Percentiles rank a stretch among this genome's conserved stretches.
These are phyloP conservation scores for Chrysolina haemoptera DNA, from an alignment of 2,888 invertebrate genomes.

Conservation along the genomic window DNA sequence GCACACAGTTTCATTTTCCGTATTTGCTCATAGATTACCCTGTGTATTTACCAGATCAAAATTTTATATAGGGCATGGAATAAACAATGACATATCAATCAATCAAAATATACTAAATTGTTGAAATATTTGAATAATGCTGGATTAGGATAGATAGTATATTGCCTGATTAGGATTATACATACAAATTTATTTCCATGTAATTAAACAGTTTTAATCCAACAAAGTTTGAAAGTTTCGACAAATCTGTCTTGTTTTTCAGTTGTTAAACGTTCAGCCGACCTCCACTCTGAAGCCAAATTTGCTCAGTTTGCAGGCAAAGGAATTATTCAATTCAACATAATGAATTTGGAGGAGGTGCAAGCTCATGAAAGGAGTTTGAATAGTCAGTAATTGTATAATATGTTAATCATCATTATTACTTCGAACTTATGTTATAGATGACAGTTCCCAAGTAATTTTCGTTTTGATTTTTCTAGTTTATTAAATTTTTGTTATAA, in stretches of 20 bases:
- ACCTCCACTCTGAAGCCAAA: slow-evolving; percentile 71
- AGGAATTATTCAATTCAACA: slow-evolving; percentile 81
- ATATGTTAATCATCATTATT: slow-evolving; percentile 35
- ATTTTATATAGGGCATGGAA: too few species aligned
- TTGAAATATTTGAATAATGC: too few species aligned
- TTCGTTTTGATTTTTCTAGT: background rate
- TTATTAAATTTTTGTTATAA: slow-evolving; percentile 14
- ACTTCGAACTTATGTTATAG: slow-evolving; percentile 34
- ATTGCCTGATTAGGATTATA: too few species aligned
- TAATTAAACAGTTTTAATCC: too few species aligned
- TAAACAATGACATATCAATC: too few species aligned
- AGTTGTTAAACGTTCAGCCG: slow-evolving; percentile 68
- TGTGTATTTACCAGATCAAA: too few species aligned
- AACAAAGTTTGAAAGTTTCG: too few species aligned
- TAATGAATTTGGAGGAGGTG: slow-evolving; percentile 79
- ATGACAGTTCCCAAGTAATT: slow-evolving; percentile 17
- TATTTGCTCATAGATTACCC: too few species aligned
- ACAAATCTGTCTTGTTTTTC: slow-evolving; percentile 49
- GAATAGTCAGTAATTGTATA: slow-evolving; percentile 40
- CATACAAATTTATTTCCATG: too few species aligned
- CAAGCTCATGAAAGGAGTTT: slow-evolving; percentile 70
- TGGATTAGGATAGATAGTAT: too few species aligned
- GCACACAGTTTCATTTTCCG: too few species aligned
- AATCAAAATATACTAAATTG: too few species aligned
- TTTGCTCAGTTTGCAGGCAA: slow-evolving; percentile 86